Percentiles rank a stretch among this genome's conserved stretches.
Evolutionary conservation across 2,888 invertebrate species (phyloP).

Genomic region (Galerucella nymphaeae): DNA sequence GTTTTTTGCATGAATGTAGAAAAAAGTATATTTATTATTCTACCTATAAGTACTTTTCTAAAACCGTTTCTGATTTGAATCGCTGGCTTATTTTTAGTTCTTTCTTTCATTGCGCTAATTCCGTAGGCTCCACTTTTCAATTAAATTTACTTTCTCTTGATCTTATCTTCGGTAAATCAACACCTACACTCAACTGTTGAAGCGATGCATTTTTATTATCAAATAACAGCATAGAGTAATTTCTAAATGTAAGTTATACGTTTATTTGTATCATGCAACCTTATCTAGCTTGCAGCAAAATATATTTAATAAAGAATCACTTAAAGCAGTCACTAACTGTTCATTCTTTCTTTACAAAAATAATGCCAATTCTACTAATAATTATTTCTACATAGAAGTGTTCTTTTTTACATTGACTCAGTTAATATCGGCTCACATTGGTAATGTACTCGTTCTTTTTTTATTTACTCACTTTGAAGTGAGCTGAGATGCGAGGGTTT

Average conservation of each 20-base stretch:
- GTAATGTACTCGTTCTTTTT: no score
- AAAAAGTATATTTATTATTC: neutral
- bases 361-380: no score
- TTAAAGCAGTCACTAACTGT: no score
- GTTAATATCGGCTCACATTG: no score
- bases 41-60: neutral
- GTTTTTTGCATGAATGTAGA: no score
- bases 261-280: neutral
- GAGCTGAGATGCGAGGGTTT: no score
- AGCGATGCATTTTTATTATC: conserved; percentile 37
- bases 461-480: no score
- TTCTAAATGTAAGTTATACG: neutral
- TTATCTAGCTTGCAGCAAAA: neutral
- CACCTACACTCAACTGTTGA: conserved; percentile 37
- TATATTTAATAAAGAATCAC: no score
- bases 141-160: conserved; percentile 42
- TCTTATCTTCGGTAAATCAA: conserved; percentile 41
- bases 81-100: neutral
- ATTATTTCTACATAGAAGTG: no score
- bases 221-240: conserved; percentile 9
- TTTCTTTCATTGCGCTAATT: conserved; percentile 7
- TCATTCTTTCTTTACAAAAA: no score
- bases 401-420: no score
- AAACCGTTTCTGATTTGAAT: conserved; percentile 7
- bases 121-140: conserved; percentile 18